Evolutionary conservation across 2,113 vertebrate genomes (phyloP).

Genomic region (Megaceryle maxima): DNA sequence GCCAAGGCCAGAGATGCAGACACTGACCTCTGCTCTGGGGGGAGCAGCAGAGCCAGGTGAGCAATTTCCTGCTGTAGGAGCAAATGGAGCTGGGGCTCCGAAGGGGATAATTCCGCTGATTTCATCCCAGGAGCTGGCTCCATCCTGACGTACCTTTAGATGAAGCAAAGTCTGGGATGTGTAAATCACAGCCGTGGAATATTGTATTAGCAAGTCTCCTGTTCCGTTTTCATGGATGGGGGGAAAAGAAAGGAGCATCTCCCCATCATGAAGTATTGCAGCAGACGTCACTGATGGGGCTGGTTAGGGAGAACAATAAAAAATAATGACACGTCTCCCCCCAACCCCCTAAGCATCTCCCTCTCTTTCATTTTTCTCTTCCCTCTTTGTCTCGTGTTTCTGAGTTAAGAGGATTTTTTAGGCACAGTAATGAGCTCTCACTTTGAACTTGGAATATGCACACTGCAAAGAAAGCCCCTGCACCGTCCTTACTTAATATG

Average conservation of each 20-base stretch:
- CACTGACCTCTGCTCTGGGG: neutral
- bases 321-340: conserved; percentile 6
- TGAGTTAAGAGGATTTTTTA: conserved; percentile 81
- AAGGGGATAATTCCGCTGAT: neutral
- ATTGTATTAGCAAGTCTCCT: neutral
- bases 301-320: conserved; percentile 28
- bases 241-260: neutral
- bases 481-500: conserved; percentile 76
- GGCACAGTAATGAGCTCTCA: conserved; percentile 70
- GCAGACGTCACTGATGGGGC: neutral
- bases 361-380: conserved; percentile 12
- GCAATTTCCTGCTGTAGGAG: neutral
- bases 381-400: conserved; percentile 66
- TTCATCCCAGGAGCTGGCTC: neutral
- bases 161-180: neutral
- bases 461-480: conserved; percentile 68
- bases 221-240: neutral
- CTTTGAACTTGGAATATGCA: conserved; percentile 86
- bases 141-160: neutral
- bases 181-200: neutral
- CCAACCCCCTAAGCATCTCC: neutral
- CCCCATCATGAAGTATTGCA: neutral
- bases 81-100: neutral
- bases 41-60: neutral
- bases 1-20: neutral